These are phyloP conservation scores for Microchirus variegatus DNA, from an alignment of 2,797 vertebrate species.

Conservation along the genomic window DNA sequence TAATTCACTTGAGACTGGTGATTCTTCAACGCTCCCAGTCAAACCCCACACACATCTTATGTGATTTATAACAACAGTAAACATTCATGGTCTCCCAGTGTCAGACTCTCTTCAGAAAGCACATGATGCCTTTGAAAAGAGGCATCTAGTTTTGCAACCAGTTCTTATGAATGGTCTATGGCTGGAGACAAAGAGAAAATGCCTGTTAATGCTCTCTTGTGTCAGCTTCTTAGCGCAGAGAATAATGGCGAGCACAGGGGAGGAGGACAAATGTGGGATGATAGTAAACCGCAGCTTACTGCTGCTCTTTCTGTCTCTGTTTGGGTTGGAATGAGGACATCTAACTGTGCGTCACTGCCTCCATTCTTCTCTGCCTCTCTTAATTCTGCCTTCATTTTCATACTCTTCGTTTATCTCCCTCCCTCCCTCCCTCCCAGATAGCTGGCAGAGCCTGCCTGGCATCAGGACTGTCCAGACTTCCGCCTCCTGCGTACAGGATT, in stretches of 20 bases:
- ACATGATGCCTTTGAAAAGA: too few species aligned
- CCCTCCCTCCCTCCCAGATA: constrained; percentile 57
- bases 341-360: constrained; percentile 31
- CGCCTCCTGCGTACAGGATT: constrained; percentile 66
- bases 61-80: too few species aligned
- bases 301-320: constrained; percentile 27
- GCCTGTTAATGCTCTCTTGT: constrained; percentile 17
- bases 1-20: too few species aligned
- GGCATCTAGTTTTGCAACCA: too few species aligned
- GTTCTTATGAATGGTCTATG: too few species aligned
- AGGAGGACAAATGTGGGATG: constrained; percentile 19
- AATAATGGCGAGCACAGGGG: constrained; percentile 8
- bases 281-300: constrained; percentile 2
- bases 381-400: constrained; percentile 40
- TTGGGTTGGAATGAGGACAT: constrained; percentile 40
- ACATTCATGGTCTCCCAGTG: too few species aligned
- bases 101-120: too few species aligned
- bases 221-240: constrained; percentile 25
- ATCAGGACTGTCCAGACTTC: constrained; percentile 64
- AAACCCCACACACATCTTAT: too few species aligned
- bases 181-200: constrained; percentile 13
- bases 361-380: constrained; percentile 11
- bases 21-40: too few species aligned
- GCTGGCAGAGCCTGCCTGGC: constrained; percentile 65
- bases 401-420: constrained; percentile 51